These are phyloP conservation scores for Mohoua ochrocephala DNA, from an alignment of 2,113 vertebrate species.

Conservation along the genomic window DNA sequence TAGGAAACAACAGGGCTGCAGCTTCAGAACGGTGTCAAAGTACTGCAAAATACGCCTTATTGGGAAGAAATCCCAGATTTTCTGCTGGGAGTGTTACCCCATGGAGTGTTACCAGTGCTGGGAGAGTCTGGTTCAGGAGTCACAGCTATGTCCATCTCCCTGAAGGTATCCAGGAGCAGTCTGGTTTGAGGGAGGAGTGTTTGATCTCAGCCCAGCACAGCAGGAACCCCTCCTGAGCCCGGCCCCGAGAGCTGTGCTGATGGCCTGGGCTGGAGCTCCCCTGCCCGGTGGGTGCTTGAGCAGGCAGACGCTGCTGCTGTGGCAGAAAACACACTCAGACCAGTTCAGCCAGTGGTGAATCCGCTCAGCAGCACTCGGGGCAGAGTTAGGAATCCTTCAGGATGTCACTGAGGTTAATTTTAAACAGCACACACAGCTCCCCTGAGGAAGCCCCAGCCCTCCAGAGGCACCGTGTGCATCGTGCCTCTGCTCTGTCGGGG, in stretches of 20 bases:
- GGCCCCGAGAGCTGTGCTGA: neutral
- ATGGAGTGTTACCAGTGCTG: too few relatives aligned
- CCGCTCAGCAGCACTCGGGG: neutral
- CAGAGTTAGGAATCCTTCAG: neutral
- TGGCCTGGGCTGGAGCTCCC: neutral
- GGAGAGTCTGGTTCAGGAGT: neutral
- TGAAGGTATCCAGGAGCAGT: neutral
- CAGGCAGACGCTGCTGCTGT: neutral
- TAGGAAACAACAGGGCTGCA: neutral
- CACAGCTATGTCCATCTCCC: accelerated
- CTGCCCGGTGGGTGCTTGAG: neutral
- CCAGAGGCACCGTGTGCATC: neutral
- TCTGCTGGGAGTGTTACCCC: neutral
- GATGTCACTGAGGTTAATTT: neutral
- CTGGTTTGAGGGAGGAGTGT: neutral
- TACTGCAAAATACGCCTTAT: accelerated
- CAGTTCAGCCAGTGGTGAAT: neutral
- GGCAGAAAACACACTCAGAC: neutral
- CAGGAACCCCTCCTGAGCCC: neutral
- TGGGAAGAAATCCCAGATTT: neutral
- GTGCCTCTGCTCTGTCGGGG: neutral
- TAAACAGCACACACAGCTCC: neutral
- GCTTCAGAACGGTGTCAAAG: neutral
- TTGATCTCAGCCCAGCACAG: neutral
- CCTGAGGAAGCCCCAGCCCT: neutral